Conservation (phyloP, 2,888 invertebrate species). For the Phaonia tiefii region DNA sequence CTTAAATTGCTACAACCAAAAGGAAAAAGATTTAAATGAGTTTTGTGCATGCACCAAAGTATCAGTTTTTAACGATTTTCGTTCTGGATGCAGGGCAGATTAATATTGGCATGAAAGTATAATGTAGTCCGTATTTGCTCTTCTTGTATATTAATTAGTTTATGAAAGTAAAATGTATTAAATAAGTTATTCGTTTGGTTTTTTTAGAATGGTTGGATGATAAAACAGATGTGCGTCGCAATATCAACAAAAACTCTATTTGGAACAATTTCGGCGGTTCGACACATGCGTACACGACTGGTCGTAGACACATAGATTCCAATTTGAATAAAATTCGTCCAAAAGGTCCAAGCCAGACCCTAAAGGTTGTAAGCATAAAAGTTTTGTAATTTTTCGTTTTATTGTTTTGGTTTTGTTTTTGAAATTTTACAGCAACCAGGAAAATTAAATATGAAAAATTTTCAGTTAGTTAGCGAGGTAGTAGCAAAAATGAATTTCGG, state of each 20-base stretch:
- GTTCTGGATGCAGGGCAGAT: constrained; percentile 62
- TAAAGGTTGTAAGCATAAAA: constrained; percentile 82
- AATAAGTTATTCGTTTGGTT: constrained; percentile 2
- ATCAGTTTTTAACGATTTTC: constrained; percentile 20
- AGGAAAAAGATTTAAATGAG: not conserved
- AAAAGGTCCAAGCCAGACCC: constrained; percentile 86
- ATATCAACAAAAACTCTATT: constrained; percentile 79
- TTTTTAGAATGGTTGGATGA: constrained; percentile 82
- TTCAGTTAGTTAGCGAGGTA: constrained; percentile 93
- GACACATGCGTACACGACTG: constrained; percentile 86
- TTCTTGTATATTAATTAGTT: constrained; percentile 5
- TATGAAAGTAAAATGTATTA: not conserved
- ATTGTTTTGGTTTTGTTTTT: constrained; percentile 36
- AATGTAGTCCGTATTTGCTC: no score
- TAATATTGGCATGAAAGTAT: constrained; percentile 41
- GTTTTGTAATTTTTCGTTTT: constrained; percentile 43
- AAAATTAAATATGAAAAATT: constrained; percentile 93
- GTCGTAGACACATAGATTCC: constrained; percentile 83
- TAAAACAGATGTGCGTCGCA: constrained; percentile 78
- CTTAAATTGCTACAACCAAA: no score
- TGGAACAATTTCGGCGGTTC: constrained; percentile 86
- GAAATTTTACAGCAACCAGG: constrained; percentile 87
- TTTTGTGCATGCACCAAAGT: constrained; percentile 25
- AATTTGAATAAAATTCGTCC: constrained; percentile 83
- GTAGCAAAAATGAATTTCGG: constrained; percentile 87